A percentile compares a stretch with the other conserved stretches of the same genome.
Evolutionary conservation across 2,797 vertebrate genomes (phyloP).

Genomic region (Esox lucius): DNA sequence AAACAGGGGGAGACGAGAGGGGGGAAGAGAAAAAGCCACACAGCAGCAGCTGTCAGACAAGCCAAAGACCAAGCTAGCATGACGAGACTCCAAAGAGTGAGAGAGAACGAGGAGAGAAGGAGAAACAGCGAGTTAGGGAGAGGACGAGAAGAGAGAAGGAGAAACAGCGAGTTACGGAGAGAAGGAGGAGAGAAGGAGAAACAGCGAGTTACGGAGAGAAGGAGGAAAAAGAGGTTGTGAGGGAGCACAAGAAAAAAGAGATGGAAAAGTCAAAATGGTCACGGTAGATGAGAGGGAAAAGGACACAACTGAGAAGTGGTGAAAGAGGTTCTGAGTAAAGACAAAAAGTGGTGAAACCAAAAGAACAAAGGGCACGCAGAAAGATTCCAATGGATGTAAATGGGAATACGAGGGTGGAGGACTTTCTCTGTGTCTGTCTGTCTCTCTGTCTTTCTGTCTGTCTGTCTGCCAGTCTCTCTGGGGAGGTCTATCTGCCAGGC

Average conservation of each 20-base stretch:
- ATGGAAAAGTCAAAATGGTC: too few species aligned
- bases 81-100: constrained; percentile 47
- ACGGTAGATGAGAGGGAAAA: too few species aligned
- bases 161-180: too few species aligned
- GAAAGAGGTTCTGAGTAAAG: background rate
- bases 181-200: constrained; percentile 21
- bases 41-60: constrained; percentile 71
- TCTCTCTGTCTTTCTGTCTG: background rate
- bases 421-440: too few species aligned
- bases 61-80: constrained; percentile 65
- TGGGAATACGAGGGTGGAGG: too few species aligned
- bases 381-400: background rate
- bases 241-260: too few species aligned
- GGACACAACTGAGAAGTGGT: too few species aligned
- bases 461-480: background rate
- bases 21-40: constrained; percentile 45
- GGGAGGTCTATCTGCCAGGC: constrained; percentile 57
- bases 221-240: too few species aligned
- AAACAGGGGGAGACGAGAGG: constrained; percentile 49
- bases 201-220: constrained; percentile 29
- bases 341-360: background rate
- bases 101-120: constrained; percentile 17
- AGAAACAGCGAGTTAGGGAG: constrained; percentile 24
- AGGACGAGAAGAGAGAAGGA: constrained; percentile 38
- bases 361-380: background rate